phyloP scores from a whole-genome alignment of 2,888 invertebrate genomes.

The Cantharis nigra region DNA sequence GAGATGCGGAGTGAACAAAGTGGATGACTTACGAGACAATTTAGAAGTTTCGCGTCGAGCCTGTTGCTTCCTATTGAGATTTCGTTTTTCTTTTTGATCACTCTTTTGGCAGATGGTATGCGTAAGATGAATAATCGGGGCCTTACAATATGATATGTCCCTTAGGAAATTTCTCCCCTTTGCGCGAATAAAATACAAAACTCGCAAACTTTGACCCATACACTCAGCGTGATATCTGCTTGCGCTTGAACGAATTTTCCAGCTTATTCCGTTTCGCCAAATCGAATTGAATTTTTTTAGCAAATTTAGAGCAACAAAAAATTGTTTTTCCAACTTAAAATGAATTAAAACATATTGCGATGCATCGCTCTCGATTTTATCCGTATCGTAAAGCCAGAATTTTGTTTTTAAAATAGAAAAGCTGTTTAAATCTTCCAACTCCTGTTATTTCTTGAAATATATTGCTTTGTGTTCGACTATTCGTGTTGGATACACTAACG shows the following conservation, averaged over 20 bases:
- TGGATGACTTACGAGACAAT: slow-evolving; percentile 12
- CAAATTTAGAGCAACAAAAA: neutral
- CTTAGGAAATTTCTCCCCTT: slow-evolving; percentile 16
- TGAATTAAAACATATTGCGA: neutral
- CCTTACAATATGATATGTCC: slow-evolving; percentile 14
- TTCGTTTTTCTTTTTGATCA: neutral
- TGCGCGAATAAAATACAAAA: slow-evolving; percentile 28
- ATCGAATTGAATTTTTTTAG: neutral
- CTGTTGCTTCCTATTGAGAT: slow-evolving; percentile 10
- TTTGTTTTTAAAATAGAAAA: slow-evolving; percentile 9
- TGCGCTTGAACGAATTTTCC: slow-evolving; percentile 34
- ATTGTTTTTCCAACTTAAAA: neutral
- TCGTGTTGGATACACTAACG: slow-evolving; percentile 10
- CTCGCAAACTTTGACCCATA: slow-evolving; percentile 36
- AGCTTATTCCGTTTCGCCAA: slow-evolving; percentile 28
- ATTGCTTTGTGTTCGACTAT: slow-evolving; percentile 9
- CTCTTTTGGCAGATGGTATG: neutral
- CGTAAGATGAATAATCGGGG: slow-evolving; percentile 17
- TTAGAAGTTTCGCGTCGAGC: slow-evolving; percentile 1
- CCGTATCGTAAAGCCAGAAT: neutral
- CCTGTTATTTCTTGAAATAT: slow-evolving; percentile 5
- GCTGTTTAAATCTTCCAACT: slow-evolving; percentile 9
- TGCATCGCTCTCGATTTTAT: neutral
- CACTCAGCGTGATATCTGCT: slow-evolving; percentile 38
- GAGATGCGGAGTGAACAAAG: slow-evolving; percentile 11